These are phyloP conservation scores for Drosophila subobscura DNA, from an alignment of 1,140 invertebrate species.

Conservation along the genomic window DNA sequence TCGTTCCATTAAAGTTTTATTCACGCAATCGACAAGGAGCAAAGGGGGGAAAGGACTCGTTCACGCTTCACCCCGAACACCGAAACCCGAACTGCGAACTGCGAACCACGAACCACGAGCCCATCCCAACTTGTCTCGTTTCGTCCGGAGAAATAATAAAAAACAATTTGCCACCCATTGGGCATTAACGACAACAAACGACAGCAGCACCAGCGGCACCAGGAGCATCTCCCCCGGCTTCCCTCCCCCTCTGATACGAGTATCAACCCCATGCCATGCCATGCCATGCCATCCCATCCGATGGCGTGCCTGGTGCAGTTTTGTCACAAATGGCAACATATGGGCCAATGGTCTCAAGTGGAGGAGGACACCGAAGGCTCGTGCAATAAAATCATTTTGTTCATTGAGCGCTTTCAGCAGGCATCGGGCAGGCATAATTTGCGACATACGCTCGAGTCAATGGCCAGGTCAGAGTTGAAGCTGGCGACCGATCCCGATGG, in stretches of 20 bases:
- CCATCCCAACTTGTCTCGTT: conserved; percentile 33
- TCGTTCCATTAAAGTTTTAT: conserved; percentile 84
- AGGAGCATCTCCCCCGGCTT: conserved; percentile 12
- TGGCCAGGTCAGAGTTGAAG: conserved; percentile 47
- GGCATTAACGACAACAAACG: conserved; percentile 82
- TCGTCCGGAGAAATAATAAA: conserved; percentile 71
- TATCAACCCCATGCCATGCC: background rate
- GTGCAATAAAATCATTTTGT: conserved; percentile 81
- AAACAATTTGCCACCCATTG: conserved; percentile 83
- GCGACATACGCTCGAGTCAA: conserved; percentile 77
- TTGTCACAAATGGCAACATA: conserved; percentile 79
- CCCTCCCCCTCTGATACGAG: conserved; percentile 8
- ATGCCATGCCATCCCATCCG: conserved; percentile 16
- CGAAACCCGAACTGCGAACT: conserved; percentile 17
- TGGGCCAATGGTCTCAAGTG: conserved; percentile 71
- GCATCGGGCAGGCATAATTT: conserved; percentile 61
- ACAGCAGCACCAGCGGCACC: conserved; percentile 46
- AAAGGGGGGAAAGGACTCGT: conserved; percentile 10
- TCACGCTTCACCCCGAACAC: conserved; percentile 63
- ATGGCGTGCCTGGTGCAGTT: conserved; percentile 66
- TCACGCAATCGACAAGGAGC: conserved; percentile 71
- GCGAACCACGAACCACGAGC: conserved; percentile 1
- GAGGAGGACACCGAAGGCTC: conserved; percentile 48
- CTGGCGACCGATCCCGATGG: conserved; percentile 2
- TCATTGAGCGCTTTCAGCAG: conserved; percentile 73